Conservation (phyloP, 2,797 vertebrate species). For the Neosalanx taihuensis region DNA sequence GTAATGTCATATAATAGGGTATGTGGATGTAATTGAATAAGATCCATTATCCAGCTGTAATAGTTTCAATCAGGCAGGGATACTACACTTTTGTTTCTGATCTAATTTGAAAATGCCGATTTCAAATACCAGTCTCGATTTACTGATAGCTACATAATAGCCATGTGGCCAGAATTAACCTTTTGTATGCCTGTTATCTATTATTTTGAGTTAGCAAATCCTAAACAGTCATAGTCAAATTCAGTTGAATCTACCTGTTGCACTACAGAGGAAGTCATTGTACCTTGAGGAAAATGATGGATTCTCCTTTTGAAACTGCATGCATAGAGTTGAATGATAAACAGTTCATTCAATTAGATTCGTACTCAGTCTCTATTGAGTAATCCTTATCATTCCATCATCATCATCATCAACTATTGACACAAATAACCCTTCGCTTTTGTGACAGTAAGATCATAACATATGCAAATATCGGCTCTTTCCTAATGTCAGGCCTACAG, state of each 20-base stretch:
- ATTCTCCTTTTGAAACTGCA: slow-evolving; percentile 36
- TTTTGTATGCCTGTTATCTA: slow-evolving; percentile 48
- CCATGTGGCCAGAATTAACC: slow-evolving; percentile 48
- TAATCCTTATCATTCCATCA: slow-evolving; percentile 50
- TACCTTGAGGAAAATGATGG: slow-evolving; percentile 49
- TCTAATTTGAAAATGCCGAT: slow-evolving; percentile 44
- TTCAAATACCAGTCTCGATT: slow-evolving; percentile 45
- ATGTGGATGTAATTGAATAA: slow-evolving; percentile 35
- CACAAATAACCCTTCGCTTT: slow-evolving; percentile 24
- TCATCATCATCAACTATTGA: slow-evolving; percentile 41
- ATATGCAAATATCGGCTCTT: slow-evolving; percentile 74
- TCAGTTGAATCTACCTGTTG: slow-evolving; percentile 45
- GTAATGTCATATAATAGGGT: slow-evolving; percentile 51
- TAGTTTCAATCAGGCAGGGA: slow-evolving; percentile 7
- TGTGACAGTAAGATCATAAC: slow-evolving; percentile 49
- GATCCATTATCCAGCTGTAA: slow-evolving; percentile 16
- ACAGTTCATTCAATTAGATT: slow-evolving; percentile 17
- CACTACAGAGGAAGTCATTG: slow-evolving; percentile 52
- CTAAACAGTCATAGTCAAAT: slow-evolving; percentile 71
- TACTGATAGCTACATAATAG: slow-evolving; percentile 42
- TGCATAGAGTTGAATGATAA: slow-evolving; percentile 38
- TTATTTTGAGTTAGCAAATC: slow-evolving; percentile 59
- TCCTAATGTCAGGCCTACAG: slow-evolving; percentile 65
- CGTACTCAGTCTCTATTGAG: slow-evolving; percentile 35
- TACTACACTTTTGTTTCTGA: slow-evolving; percentile 29